Evolutionary conservation across 1,140 invertebrate genomes (phyloP).

Genomic region (Drosophila melanogaster): Release_6_plus_ISO1_MT NT_033777.3:5762001-5762500

Average conservation of each 20-base stretch:
- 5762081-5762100: too few relatives aligned
- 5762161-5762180: constrained; percentile 89
- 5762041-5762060: too few relatives aligned
- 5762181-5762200: constrained; percentile 94
- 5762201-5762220: constrained; percentile 94
- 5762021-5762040: too few relatives aligned
- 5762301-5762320: constrained; percentile 91
- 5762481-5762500: constrained; percentile 90
- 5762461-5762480: constrained; percentile 92
- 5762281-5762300: constrained; percentile 96
- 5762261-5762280: constrained; percentile 94
- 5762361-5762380: constrained; percentile 93
- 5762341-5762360: constrained; percentile 93
- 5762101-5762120: too few relatives aligned
- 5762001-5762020: too few relatives aligned
- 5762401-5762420: constrained; percentile 95
- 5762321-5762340: constrained; percentile 92
- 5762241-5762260: constrained; percentile 90
- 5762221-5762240: constrained; percentile 92
- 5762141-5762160: too few relatives aligned
- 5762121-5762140: too few relatives aligned
- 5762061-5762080: too few relatives aligned
- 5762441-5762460: constrained; percentile 93
- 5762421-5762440: constrained; percentile 95
- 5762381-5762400: constrained; percentile 88